phyloP scores from a whole-genome alignment of 92 coral and sea anemone genomes.

The Micromussa lordhowensis region DNA sequence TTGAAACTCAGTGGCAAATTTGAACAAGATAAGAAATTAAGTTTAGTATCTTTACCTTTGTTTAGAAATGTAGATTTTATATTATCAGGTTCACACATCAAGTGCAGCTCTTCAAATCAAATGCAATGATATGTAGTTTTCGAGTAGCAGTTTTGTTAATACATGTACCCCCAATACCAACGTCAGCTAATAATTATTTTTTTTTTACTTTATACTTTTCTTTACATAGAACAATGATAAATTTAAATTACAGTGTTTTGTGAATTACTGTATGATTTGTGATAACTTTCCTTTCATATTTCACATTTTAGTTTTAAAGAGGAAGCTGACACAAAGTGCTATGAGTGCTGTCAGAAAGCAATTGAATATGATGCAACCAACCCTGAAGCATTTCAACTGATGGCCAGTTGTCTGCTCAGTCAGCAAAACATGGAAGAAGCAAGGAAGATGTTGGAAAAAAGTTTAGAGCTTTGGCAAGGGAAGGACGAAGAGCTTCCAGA shows the following conservation, averaged over 20 bases:
- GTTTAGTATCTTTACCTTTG: no score
- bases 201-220: neutral
- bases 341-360: constrained; percentile 90
- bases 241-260: no score
- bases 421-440: constrained; percentile 93
- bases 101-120: neutral
- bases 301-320: constrained; percentile 68
- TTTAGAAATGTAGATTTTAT: no score
- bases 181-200: neutral
- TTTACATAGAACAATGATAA: no score
- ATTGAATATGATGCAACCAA: constrained; percentile 81
- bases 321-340: constrained; percentile 86
- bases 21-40: no score
- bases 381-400: constrained; percentile 95
- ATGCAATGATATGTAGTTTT: no score
- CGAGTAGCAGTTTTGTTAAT: neutral
- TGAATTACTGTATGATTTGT: no score
- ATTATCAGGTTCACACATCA: neutral
- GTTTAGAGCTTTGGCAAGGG: constrained; percentile 90
- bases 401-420: constrained; percentile 96
- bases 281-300: neutral
- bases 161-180: neutral
- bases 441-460: constrained; percentile 71
- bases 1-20: no score
- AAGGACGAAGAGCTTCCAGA: constrained; percentile 77